These are phyloP conservation scores for Ceyx melanurus DNA, from an alignment of 2,113 vertebrate species.

Conservation along the genomic window DNA sequence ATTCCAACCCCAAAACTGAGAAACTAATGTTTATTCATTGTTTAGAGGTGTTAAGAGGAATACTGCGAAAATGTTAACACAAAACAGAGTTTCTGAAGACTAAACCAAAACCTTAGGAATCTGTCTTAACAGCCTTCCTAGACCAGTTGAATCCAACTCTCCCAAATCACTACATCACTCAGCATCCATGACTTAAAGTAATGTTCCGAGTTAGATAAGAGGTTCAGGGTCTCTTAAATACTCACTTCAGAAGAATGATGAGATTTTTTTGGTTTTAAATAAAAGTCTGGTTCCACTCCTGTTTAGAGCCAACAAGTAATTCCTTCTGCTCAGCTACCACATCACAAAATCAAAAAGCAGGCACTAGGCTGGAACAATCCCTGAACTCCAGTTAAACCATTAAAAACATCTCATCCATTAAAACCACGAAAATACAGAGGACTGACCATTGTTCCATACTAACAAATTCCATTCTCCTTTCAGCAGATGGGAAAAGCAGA, in stretches of 20 bases:
- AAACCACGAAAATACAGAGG: background rate
- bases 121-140: background rate
- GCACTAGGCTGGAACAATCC: background rate
- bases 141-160: background rate
- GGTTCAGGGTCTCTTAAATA: background rate
- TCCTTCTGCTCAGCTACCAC: background rate
- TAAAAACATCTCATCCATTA: background rate
- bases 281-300: background rate
- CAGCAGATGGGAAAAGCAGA: background rate
- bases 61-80: background rate
- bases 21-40: background rate
- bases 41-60: background rate
- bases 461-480: conserved; percentile 1
- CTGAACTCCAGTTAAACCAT: background rate
- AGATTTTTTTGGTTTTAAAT: background rate
- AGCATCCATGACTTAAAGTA: background rate
- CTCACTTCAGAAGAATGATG: background rate
- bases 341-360: background rate
- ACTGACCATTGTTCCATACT: background rate
- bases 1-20: background rate
- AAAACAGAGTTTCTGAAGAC: background rate
- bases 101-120: background rate
- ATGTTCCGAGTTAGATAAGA: background rate
- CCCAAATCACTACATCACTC: background rate
- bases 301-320: background rate